Evolutionary conservation across 2,888 invertebrate species (phyloP).

Genomic region (Pseudoips prasinana): DNA sequence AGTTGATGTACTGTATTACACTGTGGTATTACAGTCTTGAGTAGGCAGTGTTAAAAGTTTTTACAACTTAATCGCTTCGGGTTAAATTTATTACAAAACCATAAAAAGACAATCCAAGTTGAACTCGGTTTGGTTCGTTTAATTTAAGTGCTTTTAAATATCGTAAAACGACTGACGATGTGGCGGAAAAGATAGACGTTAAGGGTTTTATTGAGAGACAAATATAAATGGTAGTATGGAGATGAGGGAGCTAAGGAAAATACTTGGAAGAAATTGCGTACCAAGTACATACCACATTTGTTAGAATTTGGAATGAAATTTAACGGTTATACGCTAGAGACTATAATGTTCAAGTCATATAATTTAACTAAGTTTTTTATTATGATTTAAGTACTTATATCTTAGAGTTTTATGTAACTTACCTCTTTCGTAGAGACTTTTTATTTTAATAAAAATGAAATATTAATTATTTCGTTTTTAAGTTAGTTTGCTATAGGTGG

Average conservation of each 20-base stretch:
- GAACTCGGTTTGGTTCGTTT: conserved; percentile 38
- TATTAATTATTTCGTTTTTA: no score
- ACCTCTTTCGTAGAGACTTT: no score
- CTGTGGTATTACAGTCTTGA: conserved; percentile 15
- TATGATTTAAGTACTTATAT: no score
- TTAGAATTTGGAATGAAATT: no score
- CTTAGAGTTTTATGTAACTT: no score
- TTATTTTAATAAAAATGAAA: no score
- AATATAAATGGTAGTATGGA: conserved; percentile 21
- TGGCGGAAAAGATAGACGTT: conserved; percentile 32
- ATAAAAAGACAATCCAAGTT: conserved; percentile 42
- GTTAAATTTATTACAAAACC: conserved; percentile 42
- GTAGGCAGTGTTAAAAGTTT: conserved; percentile 40
- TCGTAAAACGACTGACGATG: conserved; percentile 40
- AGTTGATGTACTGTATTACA: no score
- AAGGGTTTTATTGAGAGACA: conserved; percentile 22
- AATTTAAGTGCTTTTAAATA: conserved; percentile 40
- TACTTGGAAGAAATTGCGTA: not conserved
- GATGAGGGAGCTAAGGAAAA: conserved; percentile 1
- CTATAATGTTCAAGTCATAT: no score
- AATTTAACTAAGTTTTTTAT: no score
- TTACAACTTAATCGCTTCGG: conserved; percentile 44
- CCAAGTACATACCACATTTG: no score
- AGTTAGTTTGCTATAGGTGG: no score
- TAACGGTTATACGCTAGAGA: not conserved